Conservation (phyloP, 2,888 invertebrate species). For the Agapetus fuscipes region DNA sequence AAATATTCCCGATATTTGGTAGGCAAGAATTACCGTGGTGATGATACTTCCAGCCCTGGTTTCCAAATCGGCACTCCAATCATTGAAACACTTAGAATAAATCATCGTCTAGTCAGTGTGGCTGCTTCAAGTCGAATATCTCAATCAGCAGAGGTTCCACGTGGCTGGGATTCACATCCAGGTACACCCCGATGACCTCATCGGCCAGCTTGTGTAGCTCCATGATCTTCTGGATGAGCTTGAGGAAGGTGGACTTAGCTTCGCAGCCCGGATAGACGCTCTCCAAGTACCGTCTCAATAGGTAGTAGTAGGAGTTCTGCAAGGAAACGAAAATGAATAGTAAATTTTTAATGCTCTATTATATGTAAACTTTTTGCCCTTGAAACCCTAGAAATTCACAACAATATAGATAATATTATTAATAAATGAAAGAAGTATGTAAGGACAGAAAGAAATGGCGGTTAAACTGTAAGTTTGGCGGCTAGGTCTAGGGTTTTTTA, state of each 20-base stretch:
- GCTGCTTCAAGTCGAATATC: conserved; percentile 84
- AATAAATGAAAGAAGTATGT: too few relatives aligned
- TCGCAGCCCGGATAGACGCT: conserved; percentile 79
- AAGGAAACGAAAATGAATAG: conserved; percentile 24
- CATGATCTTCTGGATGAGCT: conserved; percentile 82
- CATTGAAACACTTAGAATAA: too few relatives aligned
- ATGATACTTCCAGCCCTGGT: too few relatives aligned
- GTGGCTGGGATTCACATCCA: conserved; percentile 84
- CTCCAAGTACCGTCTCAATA: conserved; percentile 73
- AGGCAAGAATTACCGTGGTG: too few relatives aligned
- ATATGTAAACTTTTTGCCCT: too few relatives aligned
- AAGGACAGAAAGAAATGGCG: too few relatives aligned
- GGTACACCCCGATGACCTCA: conserved; percentile 83
- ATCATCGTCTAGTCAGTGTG: conserved; percentile 24
- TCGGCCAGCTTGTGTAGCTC: conserved; percentile 84
- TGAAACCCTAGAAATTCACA: too few relatives aligned
- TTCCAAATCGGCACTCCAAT: too few relatives aligned
- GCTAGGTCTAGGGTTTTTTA: too few relatives aligned
- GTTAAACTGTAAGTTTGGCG: neutral
- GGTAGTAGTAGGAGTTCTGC: conserved; percentile 83
- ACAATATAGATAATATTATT: too few relatives aligned
- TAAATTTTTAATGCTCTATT: too few relatives aligned
- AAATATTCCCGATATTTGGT: too few relatives aligned
- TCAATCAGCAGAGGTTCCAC: conserved; percentile 91
- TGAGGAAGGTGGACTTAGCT: conserved; percentile 77